Conservation (phyloP, 2,888 invertebrate genomes). For the Zele albiditarsus region DNA sequence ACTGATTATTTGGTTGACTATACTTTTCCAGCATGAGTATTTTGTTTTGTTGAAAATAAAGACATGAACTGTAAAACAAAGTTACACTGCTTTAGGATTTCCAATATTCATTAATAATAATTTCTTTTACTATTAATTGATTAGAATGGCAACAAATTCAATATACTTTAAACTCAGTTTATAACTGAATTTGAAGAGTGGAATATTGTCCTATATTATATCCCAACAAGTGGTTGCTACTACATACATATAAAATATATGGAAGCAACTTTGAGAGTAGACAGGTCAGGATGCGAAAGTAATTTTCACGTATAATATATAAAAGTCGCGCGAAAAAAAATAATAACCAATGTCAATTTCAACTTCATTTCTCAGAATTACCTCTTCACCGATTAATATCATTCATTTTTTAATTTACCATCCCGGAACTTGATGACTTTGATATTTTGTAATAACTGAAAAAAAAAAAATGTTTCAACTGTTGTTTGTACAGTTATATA, state of each 20-base stretch:
- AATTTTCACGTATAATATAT: neutral
- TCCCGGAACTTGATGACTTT: neutral
- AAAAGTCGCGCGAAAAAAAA: neutral
- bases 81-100: no score
- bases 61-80: no score
- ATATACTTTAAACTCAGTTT: neutral
- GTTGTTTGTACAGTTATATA: no score
- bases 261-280: neutral
- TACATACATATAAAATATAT: neutral
- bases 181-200: neutral
- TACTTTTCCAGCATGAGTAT: no score
- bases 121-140: no score
- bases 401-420: neutral
- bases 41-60: no score
- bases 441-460: neutral
- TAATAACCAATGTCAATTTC: neutral
- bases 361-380: neutral
- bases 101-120: no score
- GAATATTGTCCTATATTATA: neutral
- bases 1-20: no score
- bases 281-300: neutral
- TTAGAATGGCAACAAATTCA: no score
- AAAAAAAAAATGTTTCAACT: neutral
- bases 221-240: conserved; percentile 20
- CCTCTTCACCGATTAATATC: conserved; percentile 1